phyloP scores from a whole-genome alignment of 2,888 invertebrate species.

The Marronus borbonicus region DNA sequence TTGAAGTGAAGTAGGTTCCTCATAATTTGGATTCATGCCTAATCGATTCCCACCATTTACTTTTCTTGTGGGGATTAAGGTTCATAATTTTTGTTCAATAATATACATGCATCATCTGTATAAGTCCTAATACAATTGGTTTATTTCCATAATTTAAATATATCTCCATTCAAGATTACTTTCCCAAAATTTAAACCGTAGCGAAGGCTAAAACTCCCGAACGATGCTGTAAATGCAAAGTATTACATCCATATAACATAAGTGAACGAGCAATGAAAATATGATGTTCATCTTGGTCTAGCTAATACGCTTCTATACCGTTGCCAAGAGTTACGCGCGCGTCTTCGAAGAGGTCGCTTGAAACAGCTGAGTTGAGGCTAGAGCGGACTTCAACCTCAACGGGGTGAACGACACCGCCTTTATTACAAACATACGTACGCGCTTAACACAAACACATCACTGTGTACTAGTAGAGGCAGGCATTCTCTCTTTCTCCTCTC shows the following conservation, averaged over 20 bases:
- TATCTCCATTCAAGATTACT: too few relatives aligned
- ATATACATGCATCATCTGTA: too few relatives aligned
- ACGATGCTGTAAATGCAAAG: neutral
- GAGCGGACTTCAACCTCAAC: slow-evolving; percentile 65
- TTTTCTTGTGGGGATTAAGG: too few relatives aligned
- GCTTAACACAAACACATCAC: slow-evolving; percentile 45
- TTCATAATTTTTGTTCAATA: too few relatives aligned
- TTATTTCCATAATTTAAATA: too few relatives aligned
- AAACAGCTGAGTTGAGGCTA: slow-evolving; percentile 62
- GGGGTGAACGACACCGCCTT: slow-evolving; percentile 64
- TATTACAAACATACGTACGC: slow-evolving; percentile 41
- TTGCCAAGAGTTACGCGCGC: slow-evolving; percentile 56
- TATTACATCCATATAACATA: slow-evolving; percentile 5
- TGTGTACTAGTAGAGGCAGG: slow-evolving; percentile 33
- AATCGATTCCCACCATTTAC: too few relatives aligned
- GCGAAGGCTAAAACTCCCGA: neutral
- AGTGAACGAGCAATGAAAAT: slow-evolving; percentile 21
- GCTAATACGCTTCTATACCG: slow-evolving; percentile 53
- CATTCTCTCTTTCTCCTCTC: slow-evolving; percentile 42
- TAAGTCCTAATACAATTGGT: too few relatives aligned
- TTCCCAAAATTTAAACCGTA: too few relatives aligned
- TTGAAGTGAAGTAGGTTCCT: too few relatives aligned
- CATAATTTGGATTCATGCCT: too few relatives aligned
- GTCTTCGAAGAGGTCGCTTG: slow-evolving; percentile 52
- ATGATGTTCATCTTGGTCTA: slow-evolving; percentile 42